A percentile compares a stretch with the other conserved stretches of the same genome.
phyloP scores from a whole-genome alignment of 2,797 vertebrate genomes.

The Hippoglossus hippoglossus region DNA sequence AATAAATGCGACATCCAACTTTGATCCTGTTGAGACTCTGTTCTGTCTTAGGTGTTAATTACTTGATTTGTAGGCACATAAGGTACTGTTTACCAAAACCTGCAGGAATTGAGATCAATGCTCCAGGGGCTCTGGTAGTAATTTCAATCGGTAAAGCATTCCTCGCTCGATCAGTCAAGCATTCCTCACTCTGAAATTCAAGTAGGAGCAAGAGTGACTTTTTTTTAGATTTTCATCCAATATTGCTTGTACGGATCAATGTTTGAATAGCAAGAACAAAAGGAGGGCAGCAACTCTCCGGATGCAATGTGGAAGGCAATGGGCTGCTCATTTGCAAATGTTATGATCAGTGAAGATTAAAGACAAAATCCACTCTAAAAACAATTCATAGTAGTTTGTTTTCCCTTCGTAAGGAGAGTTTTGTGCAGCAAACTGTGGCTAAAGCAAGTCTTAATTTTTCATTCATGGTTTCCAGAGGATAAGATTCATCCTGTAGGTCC shows the following conservation, averaged over 20 bases:
- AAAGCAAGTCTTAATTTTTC: background rate
- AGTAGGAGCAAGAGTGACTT: conserved; percentile 59
- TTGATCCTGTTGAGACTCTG: conserved; percentile 66
- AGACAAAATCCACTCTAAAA: conserved; percentile 12
- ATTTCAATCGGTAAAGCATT: conserved; percentile 76
- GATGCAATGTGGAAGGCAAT: background rate
- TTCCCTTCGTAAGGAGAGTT: conserved; percentile 17
- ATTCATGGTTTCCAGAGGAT: background rate
- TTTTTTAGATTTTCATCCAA: conserved; percentile 34
- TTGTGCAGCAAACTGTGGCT: background rate
- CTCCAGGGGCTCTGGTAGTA: conserved; percentile 66
- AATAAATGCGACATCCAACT: conserved; percentile 68
- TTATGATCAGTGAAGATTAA: conserved; percentile 39
- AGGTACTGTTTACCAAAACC: conserved; percentile 82
- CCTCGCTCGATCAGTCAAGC: conserved; percentile 53
- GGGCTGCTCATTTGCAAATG: conserved; percentile 10
- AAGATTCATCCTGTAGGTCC: background rate
- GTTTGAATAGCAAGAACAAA: conserved; percentile 58
- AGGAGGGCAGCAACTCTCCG: conserved; percentile 26
- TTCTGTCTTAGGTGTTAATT: conserved; percentile 83
- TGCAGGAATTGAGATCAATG: conserved; percentile 81
- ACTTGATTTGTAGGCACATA: conserved; percentile 82
- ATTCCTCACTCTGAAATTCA: conserved; percentile 71
- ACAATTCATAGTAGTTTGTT: background rate
- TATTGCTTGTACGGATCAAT: conserved; percentile 40